Conservation (phyloP, 2,888 invertebrate genomes). For the Melitaea athalia region DNA sequence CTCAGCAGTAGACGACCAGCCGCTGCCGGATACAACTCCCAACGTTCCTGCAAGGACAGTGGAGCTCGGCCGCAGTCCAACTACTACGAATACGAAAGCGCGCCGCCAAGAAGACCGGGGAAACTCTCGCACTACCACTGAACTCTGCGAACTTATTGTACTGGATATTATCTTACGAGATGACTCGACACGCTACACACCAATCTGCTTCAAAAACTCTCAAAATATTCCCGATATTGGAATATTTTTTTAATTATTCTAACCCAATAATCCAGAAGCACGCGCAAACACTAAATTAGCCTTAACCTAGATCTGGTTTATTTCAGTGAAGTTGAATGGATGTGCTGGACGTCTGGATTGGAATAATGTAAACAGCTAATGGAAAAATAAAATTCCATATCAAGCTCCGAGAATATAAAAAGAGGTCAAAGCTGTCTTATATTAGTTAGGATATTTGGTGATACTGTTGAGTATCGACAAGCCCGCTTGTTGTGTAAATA, state of each 20-base stretch:
- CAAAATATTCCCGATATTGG: slow-evolving; percentile 8
- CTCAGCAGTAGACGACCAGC: slow-evolving; percentile 68
- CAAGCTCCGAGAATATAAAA: not conserved
- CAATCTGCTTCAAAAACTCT: not conserved
- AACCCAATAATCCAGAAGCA: no score
- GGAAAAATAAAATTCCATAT: not conserved
- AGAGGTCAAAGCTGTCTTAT: not conserved
- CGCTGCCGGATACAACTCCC: slow-evolving; percentile 80
- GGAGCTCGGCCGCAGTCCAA: slow-evolving; percentile 88
- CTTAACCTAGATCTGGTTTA: not conserved
- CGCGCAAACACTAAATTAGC: no score
- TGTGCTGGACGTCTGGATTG: no score
- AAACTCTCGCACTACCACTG: slow-evolving; percentile 80
- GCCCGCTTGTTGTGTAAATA: not conserved
- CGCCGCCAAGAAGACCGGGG: slow-evolving; percentile 79
- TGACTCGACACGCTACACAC: not conserved
- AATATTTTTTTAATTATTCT: slow-evolving; percentile 3
- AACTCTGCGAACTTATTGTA: slow-evolving; percentile 28
- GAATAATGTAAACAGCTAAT: no score
- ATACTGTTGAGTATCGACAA: not conserved
- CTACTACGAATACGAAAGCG: slow-evolving; percentile 92
- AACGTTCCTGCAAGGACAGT: slow-evolving; percentile 82
- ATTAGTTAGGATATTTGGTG: not conserved
- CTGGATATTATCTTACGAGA: slow-evolving; percentile 16
- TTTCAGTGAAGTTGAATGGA: no score